Percentiles rank a stretch among this genome's conserved stretches.
Conservation (phyloP, 1,140 invertebrate species). For the Habropoda laboriosa region DNA sequence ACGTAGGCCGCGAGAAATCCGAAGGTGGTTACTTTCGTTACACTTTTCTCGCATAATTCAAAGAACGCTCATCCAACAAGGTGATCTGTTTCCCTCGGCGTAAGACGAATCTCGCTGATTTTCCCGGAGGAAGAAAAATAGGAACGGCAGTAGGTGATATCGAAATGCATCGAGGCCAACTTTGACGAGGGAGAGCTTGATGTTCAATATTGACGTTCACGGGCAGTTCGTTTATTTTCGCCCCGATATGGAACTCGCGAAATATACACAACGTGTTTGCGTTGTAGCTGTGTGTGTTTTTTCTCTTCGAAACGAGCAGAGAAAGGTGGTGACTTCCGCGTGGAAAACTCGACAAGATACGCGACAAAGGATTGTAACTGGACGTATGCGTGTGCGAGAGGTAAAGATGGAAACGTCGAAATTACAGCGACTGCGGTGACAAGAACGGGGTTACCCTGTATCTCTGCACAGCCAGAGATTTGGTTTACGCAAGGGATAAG, state of each 20-base stretch:
- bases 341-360: no score
- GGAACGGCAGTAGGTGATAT: neutral
- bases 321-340: no score
- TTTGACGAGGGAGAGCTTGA: neutral
- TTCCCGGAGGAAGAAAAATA: no score
- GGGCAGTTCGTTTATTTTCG: neutral
- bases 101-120: no score
- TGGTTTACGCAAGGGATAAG: conserved; percentile 42
- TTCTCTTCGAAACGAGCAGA: conserved; percentile 3
- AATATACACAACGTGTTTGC: neutral
- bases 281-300: neutral
- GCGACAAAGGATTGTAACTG: no score
- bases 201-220: conserved; percentile 33
- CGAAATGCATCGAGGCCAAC: neutral
- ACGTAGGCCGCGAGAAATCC: no score
- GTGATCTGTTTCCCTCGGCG: no score
- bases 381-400: no score
- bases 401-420: no score
- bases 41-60: no score
- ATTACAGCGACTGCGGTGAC: conserved; percentile 51
- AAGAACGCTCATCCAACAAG: no score
- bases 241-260: conserved; percentile 9
- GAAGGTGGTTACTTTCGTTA: no score
- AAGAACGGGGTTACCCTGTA: conserved; percentile 50
- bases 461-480: conserved; percentile 56